Percentiles rank a stretch among this genome's conserved stretches.
Evolutionary conservation across 1,140 invertebrate genomes (phyloP).

Genomic region (Cydia fagiglandana): DNA sequence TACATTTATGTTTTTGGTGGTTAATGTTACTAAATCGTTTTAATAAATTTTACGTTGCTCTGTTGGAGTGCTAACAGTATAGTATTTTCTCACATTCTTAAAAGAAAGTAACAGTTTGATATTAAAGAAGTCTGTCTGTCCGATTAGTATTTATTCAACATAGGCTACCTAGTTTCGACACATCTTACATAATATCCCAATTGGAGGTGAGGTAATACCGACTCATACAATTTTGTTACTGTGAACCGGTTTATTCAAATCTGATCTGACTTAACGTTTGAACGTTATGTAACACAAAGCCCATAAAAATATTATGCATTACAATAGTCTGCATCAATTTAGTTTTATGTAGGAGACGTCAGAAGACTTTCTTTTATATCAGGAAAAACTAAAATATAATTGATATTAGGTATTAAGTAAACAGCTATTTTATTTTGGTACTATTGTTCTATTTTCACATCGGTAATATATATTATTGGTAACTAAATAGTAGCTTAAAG

Average conservation of each 20-base stretch:
- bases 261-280: background rate
- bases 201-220: background rate
- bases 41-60: too few relatives aligned
- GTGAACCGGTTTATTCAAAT: background rate
- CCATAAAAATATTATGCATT: background rate
- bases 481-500: too few relatives aligned
- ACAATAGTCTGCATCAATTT: background rate
- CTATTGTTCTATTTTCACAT: too few relatives aligned
- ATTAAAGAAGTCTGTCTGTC: background rate
- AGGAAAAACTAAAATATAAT: too few relatives aligned
- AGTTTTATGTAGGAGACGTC: background rate
- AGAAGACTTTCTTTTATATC: background rate
- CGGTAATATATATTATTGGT: too few relatives aligned
- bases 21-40: too few relatives aligned
- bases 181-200: background rate
- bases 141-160: conserved; percentile 8
- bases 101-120: background rate
- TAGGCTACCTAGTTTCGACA: background rate
- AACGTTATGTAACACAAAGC: background rate
- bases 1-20: too few relatives aligned
- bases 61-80: background rate
- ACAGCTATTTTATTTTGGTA: too few relatives aligned
- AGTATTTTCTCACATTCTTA: background rate
- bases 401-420: too few relatives aligned
- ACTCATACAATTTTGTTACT: background rate